Evolutionary conservation across 2,888 invertebrate genomes (phyloP).

Genomic region (Orchesella flavescens): DNA sequence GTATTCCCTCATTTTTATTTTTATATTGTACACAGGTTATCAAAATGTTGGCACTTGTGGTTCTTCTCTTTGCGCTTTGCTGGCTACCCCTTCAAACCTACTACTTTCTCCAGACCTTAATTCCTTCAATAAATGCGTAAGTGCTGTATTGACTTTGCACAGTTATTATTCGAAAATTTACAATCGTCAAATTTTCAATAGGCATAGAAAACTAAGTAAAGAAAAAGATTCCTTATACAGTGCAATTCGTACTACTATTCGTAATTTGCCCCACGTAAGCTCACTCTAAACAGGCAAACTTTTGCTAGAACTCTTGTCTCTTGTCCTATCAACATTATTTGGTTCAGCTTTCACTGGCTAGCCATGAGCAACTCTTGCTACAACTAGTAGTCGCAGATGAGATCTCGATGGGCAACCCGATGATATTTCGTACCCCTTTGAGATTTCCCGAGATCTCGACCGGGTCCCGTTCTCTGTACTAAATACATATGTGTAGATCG

Average conservation of each 20-base stretch:
- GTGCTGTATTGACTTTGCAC: constrained; percentile 70
- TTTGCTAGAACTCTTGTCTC: no score
- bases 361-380: constrained; percentile 91
- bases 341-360: constrained; percentile 86
- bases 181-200: no score
- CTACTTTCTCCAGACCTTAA: constrained; percentile 82
- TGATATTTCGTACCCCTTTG: no score
- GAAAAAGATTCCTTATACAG: not conserved
- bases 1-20: no score
- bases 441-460: no score
- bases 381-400: no score
- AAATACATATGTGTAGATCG: no score
- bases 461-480: no score
- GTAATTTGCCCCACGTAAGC: no score
- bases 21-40: constrained; percentile 89
- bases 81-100: constrained; percentile 88
- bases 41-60: constrained; percentile 90
- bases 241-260: no score
- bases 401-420: no score
- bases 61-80: constrained; percentile 86
- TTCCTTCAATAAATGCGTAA: constrained; percentile 82
- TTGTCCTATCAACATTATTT: constrained; percentile 86
- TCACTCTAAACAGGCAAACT: no score
- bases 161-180: not conserved
- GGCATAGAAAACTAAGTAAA: not conserved